These are phyloP conservation scores for Lordiphosa stackelbergi DNA, from an alignment of 1,140 invertebrate genomes.

Conservation along the genomic window DNA sequence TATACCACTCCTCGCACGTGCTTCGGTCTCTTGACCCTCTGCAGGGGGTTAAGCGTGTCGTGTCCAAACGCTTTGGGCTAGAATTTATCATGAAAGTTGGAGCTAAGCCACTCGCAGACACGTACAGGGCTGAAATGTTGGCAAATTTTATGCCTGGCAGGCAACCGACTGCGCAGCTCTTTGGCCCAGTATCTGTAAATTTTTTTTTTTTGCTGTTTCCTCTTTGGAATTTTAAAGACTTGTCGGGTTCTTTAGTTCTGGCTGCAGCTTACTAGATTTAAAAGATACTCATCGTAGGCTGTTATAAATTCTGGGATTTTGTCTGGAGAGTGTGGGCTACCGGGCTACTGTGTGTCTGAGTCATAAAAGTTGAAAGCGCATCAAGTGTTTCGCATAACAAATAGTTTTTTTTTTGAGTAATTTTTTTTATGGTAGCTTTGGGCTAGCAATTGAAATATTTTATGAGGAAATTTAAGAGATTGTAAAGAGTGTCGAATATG, in stretches of 20 bases:
- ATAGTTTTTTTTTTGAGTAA: slow-evolving; percentile 4
- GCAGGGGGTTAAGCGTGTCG: slow-evolving; percentile 25
- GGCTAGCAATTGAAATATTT: neutral
- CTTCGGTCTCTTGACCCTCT: slow-evolving; percentile 45
- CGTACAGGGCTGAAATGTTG: slow-evolving; percentile 19
- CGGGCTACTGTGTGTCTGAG: slow-evolving; percentile 10
- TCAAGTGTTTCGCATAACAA: slow-evolving; percentile 34
- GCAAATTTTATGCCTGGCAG: slow-evolving; percentile 35
- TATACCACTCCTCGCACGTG: slow-evolving; percentile 15
- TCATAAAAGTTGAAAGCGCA: slow-evolving; percentile 27
- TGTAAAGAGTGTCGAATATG: too few species aligned
- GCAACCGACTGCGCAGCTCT: slow-evolving; percentile 32
- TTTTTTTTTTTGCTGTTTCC: slow-evolving; percentile 31
- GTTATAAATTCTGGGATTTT: slow-evolving; percentile 19
- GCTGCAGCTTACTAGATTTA: slow-evolving; percentile 50
- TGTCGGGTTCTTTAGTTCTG: slow-evolving; percentile 24
- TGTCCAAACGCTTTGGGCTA: slow-evolving; percentile 7
- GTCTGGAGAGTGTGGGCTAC: neutral
- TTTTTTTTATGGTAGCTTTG: neutral
- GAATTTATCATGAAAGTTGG: slow-evolving; percentile 32
- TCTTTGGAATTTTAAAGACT: slow-evolving; percentile 62
- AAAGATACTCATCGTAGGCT: neutral
- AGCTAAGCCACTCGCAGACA: slow-evolving; percentile 27
- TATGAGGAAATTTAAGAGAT: slow-evolving; percentile 2
- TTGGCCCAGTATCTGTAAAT: slow-evolving; percentile 30